Percentiles rank a stretch among this genome's conserved stretches.
These are phyloP conservation scores for Hydrophis major DNA, from an alignment of 2,797 vertebrate genomes.

Conservation along the genomic window DNA sequence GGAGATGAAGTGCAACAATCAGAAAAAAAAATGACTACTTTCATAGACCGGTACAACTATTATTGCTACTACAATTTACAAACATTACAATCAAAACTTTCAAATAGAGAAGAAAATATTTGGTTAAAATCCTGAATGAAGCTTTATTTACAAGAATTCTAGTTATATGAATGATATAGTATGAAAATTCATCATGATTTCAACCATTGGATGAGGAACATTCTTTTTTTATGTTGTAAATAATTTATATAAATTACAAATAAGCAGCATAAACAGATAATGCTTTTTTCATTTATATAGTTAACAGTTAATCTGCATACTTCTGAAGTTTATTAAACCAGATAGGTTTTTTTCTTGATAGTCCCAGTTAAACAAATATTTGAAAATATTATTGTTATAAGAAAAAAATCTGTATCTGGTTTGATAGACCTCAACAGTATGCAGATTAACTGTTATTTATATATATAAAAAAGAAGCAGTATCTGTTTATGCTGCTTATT, in stretches of 20 bases:
- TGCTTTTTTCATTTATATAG: no score
- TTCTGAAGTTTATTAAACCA: neutral
- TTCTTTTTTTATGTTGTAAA: neutral
- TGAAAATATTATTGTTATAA: neutral
- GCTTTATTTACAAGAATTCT: neutral
- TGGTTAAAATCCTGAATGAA: neutral
- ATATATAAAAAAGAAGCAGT: no score
- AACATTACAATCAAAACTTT: neutral
- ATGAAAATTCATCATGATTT: neutral
- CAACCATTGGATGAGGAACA: neutral
- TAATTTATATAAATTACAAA: neutral
- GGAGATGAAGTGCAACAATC: constrained; percentile 46
- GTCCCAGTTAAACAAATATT: no score
- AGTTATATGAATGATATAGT: neutral
- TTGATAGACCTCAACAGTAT: neutral
- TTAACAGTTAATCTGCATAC: neutral
- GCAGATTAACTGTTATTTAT: neutral
- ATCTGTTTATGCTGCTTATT: neutral
- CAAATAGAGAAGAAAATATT: neutral
- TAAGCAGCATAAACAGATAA: neutral
- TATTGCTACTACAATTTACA: constrained; percentile 9
- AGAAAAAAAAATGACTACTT: constrained; percentile 24
- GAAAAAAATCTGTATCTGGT: neutral
- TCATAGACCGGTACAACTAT: constrained; percentile 32
- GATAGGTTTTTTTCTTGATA: no score